These are phyloP conservation scores for Dendrocopos noguchii DNA, from an alignment of 2,113 vertebrate genomes.

Conservation along the genomic window DNA sequence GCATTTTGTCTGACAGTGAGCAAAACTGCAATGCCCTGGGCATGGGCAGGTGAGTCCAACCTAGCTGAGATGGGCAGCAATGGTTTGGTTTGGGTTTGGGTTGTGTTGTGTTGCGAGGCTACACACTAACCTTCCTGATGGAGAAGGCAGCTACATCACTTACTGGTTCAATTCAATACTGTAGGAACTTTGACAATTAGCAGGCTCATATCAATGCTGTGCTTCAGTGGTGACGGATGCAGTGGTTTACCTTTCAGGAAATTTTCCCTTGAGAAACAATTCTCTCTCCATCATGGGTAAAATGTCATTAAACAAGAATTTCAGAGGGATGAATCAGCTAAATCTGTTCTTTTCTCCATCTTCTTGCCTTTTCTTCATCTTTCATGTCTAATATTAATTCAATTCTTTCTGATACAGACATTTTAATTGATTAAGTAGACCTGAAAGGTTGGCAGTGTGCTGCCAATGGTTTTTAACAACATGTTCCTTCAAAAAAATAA, in stretches of 20 bases:
- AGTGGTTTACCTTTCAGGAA: constrained; percentile 3
- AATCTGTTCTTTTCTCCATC: background rate
- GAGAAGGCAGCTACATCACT: background rate
- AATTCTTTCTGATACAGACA: background rate
- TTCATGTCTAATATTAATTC: constrained; percentile 12
- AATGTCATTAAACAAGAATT: background rate
- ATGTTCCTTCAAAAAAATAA: background rate
- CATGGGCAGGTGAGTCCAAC: background rate
- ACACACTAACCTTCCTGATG: background rate
- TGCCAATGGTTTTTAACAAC: background rate
- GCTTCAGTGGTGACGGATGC: background rate
- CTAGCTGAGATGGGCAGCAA: background rate
- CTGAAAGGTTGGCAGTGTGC: background rate
- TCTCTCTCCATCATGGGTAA: background rate
- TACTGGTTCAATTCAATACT: background rate
- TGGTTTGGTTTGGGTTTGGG: background rate
- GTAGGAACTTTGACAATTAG: background rate
- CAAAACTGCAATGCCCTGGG: background rate
- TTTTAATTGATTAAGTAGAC: constrained; percentile 34
- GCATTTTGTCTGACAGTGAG: background rate
- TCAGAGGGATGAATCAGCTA: constrained; percentile 15
- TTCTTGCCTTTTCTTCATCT: constrained; percentile 19
- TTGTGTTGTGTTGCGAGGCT: no score
- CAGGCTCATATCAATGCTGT: background rate
- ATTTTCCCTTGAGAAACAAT: background rate